Conservation (phyloP, 2,888 invertebrate species). For the Mimumesa dahlbomi region DNA sequence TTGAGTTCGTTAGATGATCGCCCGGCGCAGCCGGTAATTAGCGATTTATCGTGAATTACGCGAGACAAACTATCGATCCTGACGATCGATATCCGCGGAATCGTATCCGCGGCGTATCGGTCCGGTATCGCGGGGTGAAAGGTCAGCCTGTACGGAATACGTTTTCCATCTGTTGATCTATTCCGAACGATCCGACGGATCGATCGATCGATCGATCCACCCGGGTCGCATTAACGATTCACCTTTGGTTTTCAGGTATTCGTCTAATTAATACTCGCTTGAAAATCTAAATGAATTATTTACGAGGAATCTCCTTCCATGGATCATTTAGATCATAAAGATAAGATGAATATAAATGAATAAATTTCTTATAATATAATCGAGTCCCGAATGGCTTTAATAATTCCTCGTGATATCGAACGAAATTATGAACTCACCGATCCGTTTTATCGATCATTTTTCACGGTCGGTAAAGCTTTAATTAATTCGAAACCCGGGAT, state of each 20-base stretch:
- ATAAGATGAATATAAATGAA: background rate
- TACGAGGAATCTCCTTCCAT: too few species aligned
- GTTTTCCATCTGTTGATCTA: constrained; percentile 28
- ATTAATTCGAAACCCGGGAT: background rate
- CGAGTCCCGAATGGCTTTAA: background rate
- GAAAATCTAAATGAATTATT: too few species aligned
- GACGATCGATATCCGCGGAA: constrained; percentile 36
- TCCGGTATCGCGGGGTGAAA: constrained; percentile 10
- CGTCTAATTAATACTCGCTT: too few species aligned
- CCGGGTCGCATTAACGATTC: constrained; percentile 3
- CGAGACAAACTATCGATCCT: constrained; percentile 23
- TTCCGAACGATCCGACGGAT: constrained; percentile 7
- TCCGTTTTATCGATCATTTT: background rate
- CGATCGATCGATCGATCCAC: constrained; percentile 3
- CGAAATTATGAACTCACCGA: background rate
- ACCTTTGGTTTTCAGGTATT: background rate
- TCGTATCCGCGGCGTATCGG: constrained; percentile 4
- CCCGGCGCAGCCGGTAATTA: constrained; percentile 39
- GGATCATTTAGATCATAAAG: too few species aligned
- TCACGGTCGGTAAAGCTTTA: background rate
- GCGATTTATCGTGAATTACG: constrained; percentile 44
- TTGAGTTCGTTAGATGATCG: constrained; percentile 22
- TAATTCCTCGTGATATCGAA: background rate
- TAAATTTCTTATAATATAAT: background rate
- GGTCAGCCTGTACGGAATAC: constrained; percentile 27